Base-by-base conservation (phyloP, 2,888 invertebrate genomes). In the Ectemnius cavifrons region DNA sequence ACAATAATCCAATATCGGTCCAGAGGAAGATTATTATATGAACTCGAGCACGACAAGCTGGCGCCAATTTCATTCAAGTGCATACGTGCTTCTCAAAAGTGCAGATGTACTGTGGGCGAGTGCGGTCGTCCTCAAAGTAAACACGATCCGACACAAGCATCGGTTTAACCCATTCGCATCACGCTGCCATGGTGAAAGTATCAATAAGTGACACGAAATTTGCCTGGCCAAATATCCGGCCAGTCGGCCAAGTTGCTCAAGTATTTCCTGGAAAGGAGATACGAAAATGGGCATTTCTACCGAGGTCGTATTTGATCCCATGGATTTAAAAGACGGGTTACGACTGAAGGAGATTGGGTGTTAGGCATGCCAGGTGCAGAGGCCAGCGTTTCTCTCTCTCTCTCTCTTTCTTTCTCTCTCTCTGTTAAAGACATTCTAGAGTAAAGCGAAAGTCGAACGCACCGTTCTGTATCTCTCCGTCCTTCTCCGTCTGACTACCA, bases 371-470 rank as follows among this genome's bases (percentile, higher is more conserved):
- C 63, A n/a, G 45, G 77, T 59, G 71, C 71, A 75, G 71, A 77
- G 77, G 77, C 75, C 67, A 71, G 65, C 67, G 66, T 75, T 75
- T 71, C 73, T 45, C 52, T 71, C 78, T 23, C 23, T 23, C 23
- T 3, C 23, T 23, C 23, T 23, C 20, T 2, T 2, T 2, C 20
- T 20, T 2, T 20, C 23, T 23, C 23, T 23, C 23, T 23, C 23
- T 23, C 23, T 23, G 67, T 65, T 67, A 71, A 67, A 70, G 71
- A 76, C 75, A 75, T 76, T 80, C 81, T 71, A 73, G 75, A 76
- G 59, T 73, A 56, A 73, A 71, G 80, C 78, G 81, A 80, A 80
- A 80, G 80, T 80, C 76, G 71, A 68, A 73, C 69, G 37, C n/a
- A 52, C 52, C 52, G 65, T 56, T 63, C 63, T 23, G 23, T 23